A percentile compares a stretch with the other conserved stretches of the same genome.
Evolutionary conservation across 2,797 vertebrate genomes (phyloP).

Genomic region (Masticophis lateralis): DNA sequence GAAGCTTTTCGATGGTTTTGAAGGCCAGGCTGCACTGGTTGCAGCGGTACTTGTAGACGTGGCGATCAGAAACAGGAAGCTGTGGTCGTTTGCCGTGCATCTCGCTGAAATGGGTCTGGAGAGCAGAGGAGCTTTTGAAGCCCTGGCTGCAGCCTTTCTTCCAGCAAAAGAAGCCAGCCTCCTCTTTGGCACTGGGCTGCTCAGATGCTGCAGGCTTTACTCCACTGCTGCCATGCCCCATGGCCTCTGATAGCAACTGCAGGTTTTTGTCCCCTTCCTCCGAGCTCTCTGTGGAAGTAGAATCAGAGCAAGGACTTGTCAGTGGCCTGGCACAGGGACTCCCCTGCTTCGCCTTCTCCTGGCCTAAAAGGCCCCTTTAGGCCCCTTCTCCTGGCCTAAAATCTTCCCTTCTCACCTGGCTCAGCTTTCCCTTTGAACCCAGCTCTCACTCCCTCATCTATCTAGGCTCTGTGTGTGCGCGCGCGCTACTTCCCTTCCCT

Average conservation of each 20-base stretch:
- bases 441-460: neutral
- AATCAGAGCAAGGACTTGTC: constrained; percentile 4
- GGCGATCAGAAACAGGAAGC: constrained; percentile 94
- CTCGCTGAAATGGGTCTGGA: constrained; percentile 97
- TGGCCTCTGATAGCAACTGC: constrained; percentile 63
- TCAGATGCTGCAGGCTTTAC: constrained; percentile 81
- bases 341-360: neutral
- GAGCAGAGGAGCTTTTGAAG: constrained; percentile 93
- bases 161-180: constrained; percentile 95
- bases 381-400: neutral
- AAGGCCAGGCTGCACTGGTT: constrained; percentile 99
- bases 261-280: constrained; percentile 85
- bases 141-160: constrained; percentile 99
- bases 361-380: neutral
- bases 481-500: neutral
- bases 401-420: neutral
- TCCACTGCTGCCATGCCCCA: constrained; percentile 71
- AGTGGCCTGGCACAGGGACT: neutral
- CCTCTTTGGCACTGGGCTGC: constrained; percentile 81
- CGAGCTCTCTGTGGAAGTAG: constrained; percentile 78
- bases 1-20: constrained; percentile 97
- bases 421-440: neutral
- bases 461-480: neutral
- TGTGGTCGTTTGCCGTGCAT: constrained; percentile 96
- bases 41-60: constrained; percentile 98